phyloP scores from a whole-genome alignment of 1,140 invertebrate genomes.

The Sycobia sp. region DNA sequence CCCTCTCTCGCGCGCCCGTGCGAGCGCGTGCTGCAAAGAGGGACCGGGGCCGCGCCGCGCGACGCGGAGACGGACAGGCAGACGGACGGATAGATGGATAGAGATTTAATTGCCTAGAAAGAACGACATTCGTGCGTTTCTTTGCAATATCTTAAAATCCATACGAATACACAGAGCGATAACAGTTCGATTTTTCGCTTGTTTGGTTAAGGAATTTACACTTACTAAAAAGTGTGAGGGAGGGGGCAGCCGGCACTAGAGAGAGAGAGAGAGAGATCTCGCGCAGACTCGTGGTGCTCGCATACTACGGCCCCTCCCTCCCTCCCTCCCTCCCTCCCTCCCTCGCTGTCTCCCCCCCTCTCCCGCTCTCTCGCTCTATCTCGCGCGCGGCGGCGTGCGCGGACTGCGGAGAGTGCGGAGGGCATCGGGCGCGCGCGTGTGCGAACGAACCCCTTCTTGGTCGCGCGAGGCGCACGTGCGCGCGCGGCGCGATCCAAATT shows the following conservation, averaged over 20 bases:
- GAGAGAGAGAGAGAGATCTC: constrained; percentile 2
- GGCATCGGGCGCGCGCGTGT: constrained; percentile 2
- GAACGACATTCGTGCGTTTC: no score
- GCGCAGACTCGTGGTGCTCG: no score
- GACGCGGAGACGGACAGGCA: not conserved
- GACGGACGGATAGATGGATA: no score
- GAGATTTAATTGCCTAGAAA: no score
- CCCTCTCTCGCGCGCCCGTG: not conserved
- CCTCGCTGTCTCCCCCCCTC: not conserved
- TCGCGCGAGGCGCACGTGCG: constrained; percentile 17
- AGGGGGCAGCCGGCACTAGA: not conserved
- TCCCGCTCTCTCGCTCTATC: not conserved
- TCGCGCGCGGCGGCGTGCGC: not conserved
- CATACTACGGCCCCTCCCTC: not conserved
- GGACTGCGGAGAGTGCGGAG: not conserved
- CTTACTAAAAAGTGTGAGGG: no score
- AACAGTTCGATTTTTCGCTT: no score
- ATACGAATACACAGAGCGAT: no score
- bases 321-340: not conserved
- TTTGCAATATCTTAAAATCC: no score
- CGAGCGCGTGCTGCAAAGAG: not conserved
- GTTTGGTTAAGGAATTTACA: no score
- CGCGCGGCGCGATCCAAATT: constrained; percentile 21
- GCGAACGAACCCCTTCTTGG: no score
- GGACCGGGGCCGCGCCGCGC: not conserved